Evolutionary conservation across 2,888 invertebrate genomes (phyloP), one percentile per base, ranked within the genome.

Genomic region (Teleiodes luculella): DNA sequence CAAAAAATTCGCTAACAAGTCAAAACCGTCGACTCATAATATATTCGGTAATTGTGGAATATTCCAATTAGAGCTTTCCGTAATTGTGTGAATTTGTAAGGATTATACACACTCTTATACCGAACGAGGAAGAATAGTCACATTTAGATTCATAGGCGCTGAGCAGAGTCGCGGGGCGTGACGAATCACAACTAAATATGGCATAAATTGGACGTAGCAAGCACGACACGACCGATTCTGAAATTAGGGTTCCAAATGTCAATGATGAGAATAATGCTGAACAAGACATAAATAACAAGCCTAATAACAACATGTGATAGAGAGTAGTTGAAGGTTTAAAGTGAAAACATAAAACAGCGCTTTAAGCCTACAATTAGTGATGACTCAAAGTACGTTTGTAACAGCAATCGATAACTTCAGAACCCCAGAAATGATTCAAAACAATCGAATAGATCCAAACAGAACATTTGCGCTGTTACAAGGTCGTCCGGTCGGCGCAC

Each of bases 401-500:
- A n/a, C n/a, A n/a, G n/a, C n/a, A n/a, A 53, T 31, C 24, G 14
- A 30, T 46, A 43, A 41, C 48, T 31, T 16, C 48, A 52, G 52
- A 39, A 33, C 36, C 56, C 57, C 55, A 57, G 54, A 57, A 63
- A 67, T 66, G 68, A 72, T 66, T 68, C 68, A 76, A 78, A 78
- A 81, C 75, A 76, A 78, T 77, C 73, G 65, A 70, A 80, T 78
- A 79, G 74, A 80, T 78, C 71, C 73, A 81, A 83, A 83, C 83
- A 81, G 67, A 79, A 77, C 80, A 78, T 83, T 84, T 80, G 83
- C 79, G 76, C 73, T 68, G 65, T 64, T 65, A 74, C 87, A 86
- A 88, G 88, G 88, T 82, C 87, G 80, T 64, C 85, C 85, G 85
- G 88, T 85, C 86, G 80, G 65, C 78, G 78, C 70, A 68, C 77